These are phyloP conservation scores for Cettia cetti DNA, from an alignment of 2,113 vertebrate genomes.

Conservation along the genomic window DNA sequence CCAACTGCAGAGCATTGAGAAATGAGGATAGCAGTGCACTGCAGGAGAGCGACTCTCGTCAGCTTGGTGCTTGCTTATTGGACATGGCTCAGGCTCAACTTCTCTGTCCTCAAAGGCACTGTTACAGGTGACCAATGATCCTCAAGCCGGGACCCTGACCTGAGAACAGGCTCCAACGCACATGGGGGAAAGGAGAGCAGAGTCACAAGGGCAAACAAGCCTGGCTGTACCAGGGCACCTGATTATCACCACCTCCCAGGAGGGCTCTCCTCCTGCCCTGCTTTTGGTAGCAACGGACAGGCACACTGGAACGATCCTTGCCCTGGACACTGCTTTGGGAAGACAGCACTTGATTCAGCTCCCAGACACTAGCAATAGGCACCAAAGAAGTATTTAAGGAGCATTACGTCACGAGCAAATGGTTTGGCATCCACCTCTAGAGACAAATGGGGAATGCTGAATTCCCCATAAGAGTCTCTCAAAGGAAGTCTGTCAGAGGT, in stretches of 20 bases:
- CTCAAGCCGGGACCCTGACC: neutral
- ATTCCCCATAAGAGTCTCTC: neutral
- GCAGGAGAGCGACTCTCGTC: conserved; percentile 43
- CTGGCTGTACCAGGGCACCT: neutral
- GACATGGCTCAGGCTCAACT: conserved; percentile 5
- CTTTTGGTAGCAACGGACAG: neutral
- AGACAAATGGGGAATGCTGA: neutral
- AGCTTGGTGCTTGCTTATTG: conserved; percentile 21
- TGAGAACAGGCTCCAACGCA: neutral
- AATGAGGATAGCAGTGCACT: conserved; percentile 39
- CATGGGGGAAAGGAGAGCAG: neutral
- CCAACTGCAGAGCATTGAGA: conserved; percentile 55
- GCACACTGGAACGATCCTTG: neutral
- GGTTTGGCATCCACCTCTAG: neutral
- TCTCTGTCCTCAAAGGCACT: conserved; percentile 24
- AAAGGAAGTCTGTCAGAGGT: neutral
- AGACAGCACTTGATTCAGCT: neutral
- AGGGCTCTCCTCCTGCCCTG: neutral
- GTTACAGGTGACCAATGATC: neutral
- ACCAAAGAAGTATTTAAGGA: neutral
- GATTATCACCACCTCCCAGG: neutral
- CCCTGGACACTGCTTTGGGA: neutral
- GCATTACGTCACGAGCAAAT: neutral
- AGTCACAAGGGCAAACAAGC: neutral
- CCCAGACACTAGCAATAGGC: neutral